Percentiles rank a stretch among this genome's conserved stretches.
phyloP scores from a whole-genome alignment of 2,888 invertebrate species.

The Drosophila buzzatii region DNA sequence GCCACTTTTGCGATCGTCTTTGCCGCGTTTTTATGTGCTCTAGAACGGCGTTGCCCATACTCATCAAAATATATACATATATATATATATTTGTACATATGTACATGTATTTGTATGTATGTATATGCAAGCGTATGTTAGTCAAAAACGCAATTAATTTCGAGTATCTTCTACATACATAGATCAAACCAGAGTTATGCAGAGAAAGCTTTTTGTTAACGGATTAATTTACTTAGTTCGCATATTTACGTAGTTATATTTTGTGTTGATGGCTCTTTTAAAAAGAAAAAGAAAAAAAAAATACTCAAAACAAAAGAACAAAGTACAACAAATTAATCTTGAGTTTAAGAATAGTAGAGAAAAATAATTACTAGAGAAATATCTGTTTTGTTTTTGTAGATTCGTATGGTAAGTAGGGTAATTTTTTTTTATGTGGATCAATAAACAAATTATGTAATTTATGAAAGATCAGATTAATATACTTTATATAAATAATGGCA shows the following conservation, averaged over 20 bases:
- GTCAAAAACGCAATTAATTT: slow-evolving; percentile 6
- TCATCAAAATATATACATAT: background rate
- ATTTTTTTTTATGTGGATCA: too few relatives aligned
- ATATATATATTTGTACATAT: background rate
- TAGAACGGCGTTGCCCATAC: slow-evolving; percentile 5
- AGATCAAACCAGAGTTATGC: slow-evolving; percentile 1
- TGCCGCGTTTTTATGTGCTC: slow-evolving; percentile 45
- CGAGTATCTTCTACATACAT: background rate
- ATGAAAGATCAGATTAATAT: background rate
- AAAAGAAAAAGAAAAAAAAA: background rate
- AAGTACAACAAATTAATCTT: too few relatives aligned
- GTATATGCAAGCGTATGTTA: background rate
- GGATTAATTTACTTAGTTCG: background rate
- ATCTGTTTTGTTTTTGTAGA: background rate
- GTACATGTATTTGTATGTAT: background rate
- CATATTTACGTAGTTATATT: background rate
- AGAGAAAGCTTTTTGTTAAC: slow-evolving; percentile 5
- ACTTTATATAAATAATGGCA: too few relatives aligned
- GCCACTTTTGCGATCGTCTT: slow-evolving; percentile 61
- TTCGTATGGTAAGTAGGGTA: too few relatives aligned
- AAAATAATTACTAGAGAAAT: background rate
- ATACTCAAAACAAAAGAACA: background rate
- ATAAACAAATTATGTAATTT: background rate
- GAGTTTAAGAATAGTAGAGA: background rate
- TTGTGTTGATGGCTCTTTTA: background rate